Evolutionary conservation across 2,797 vertebrate genomes (phyloP), one percentile per base, ranked within the genome.

Genomic region (Megaceryle alcyon): DNA sequence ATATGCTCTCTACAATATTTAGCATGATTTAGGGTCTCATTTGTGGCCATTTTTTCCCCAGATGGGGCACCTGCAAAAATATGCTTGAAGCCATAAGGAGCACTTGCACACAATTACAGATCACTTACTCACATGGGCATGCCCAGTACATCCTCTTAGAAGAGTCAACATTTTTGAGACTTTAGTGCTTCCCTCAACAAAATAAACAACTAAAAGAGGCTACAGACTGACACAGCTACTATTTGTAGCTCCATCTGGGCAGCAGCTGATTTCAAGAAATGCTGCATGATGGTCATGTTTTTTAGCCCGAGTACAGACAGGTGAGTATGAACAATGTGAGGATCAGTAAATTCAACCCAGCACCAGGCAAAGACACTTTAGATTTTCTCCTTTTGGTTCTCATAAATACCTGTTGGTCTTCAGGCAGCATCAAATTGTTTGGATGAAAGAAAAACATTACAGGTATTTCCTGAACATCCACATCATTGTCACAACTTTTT

Each of bases 51-150:
- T 91, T 95, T 77, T 61, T 9, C 41, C 43, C 56, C 72, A 92
- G 88, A 88, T 86, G 84, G 46, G 77, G 37, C 94, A 96, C 85
- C 94, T 95, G 90, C 92, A 92, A 87, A 95, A 92, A 81, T 82
- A 61, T 26, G 51, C 86, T 78, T 76, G 39, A 81, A 95, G 54
- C 56, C 66, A 91, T 76, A 56, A 81, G 76, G 88, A 93, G 53
- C 51, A 71, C 78, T 95, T 89, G 79, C 59, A 81, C 9, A 23
- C 65, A 94, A 77, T 78, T 82, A 83, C 37, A 84, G 92, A 88
- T 87, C 65, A 46, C 44, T 94, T 78, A 79, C 48, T 82, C 69
- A 43, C 20, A 54, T 0, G 10, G 90, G 70, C 63, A 91, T 81
- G 82, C 72, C 82, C 90, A 70, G 59, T 26, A 91, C 69, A 83